Evolutionary conservation across 2,888 invertebrate species (phyloP).

Genomic region (Synergus itoensis): DNA sequence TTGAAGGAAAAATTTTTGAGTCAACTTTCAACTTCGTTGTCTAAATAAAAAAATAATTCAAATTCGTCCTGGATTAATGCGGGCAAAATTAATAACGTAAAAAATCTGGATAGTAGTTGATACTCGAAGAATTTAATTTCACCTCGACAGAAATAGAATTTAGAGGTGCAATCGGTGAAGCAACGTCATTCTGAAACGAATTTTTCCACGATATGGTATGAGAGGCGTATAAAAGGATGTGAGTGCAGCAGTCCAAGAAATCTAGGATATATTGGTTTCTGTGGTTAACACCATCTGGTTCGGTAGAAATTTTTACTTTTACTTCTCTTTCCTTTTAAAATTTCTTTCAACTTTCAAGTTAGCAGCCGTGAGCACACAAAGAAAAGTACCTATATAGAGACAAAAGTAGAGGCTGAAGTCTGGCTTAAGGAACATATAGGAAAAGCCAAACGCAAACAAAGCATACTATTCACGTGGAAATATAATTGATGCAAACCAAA

Average conservation of each 20-base stretch:
- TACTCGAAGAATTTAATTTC: background rate
- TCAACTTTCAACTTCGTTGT: background rate
- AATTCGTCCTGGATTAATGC: background rate
- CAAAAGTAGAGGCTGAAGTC: background rate
- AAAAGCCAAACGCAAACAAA: slow-evolving; percentile 22
- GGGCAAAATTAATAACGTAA: background rate
- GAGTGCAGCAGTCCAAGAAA: slow-evolving; percentile 40
- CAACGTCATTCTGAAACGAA: slow-evolving; percentile 6
- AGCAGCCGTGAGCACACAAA: background rate
- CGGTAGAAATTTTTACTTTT: slow-evolving; percentile 45
- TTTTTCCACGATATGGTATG: slow-evolving; percentile 10
- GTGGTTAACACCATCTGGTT: slow-evolving; percentile 56
- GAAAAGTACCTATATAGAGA: slow-evolving; percentile 4
- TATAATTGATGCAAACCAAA: slow-evolving; percentile 25
- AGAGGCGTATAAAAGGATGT: slow-evolving; percentile 41
- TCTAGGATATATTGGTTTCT: slow-evolving; percentile 52
- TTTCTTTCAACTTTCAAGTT: slow-evolving; percentile 7
- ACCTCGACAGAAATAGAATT: slow-evolving; percentile 7
- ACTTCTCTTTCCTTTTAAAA: background rate
- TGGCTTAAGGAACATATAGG: background rate
- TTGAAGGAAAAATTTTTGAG: background rate
- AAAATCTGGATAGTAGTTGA: background rate
- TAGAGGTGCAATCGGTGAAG: background rate
- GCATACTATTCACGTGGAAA: slow-evolving; percentile 11
- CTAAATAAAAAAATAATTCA: background rate